Percentiles rank a stretch among this genome's conserved stretches.
Evolutionary conservation across 1,140 invertebrate species (phyloP).

Genomic region (Zaprionus ghesquierei): DNA sequence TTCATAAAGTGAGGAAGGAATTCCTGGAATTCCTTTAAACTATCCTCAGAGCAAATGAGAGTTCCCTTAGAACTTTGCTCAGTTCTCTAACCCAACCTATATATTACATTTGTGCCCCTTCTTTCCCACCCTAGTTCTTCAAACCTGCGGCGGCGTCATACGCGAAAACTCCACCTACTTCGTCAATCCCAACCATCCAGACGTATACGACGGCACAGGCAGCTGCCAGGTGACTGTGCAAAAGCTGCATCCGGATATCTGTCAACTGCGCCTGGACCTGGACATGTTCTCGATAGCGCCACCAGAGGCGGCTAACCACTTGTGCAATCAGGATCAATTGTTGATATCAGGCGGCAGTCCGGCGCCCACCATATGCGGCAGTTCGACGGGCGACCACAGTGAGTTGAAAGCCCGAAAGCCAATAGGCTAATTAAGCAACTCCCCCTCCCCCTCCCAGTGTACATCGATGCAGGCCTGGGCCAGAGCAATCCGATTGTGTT

Average conservation of each 20-base stretch:
- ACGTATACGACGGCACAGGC: conserved; percentile 88
- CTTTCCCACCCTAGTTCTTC: conserved; percentile 85
- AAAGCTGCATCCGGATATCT: conserved; percentile 89
- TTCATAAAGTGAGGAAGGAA: background rate
- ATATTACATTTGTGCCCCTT: background rate
- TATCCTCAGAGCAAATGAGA: too few species aligned
- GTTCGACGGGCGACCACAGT: conserved; percentile 93
- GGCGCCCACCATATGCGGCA: conserved; percentile 91
- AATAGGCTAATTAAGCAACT: background rate
- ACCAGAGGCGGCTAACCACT: conserved; percentile 89
- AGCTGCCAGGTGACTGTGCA: conserved; percentile 92
- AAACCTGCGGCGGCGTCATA: conserved; percentile 89
- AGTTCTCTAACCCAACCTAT: background rate
- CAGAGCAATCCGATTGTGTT: conserved; percentile 89
- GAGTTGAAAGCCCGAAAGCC: conserved; percentile 75
- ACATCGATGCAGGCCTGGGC: conserved; percentile 90
- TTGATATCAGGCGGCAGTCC: conserved; percentile 92
- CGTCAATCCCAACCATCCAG: conserved; percentile 91
- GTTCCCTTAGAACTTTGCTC: background rate
- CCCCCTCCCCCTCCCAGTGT: conserved; percentile 85
- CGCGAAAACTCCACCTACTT: conserved; percentile 92
- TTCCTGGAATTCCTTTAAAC: too few species aligned
- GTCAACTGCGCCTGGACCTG: conserved; percentile 92
- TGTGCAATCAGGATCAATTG: conserved; percentile 93
- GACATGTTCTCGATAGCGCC: conserved; percentile 88